Conservation (phyloP, 2,797 vertebrate genomes). For the Liparis tanakae region DNA sequence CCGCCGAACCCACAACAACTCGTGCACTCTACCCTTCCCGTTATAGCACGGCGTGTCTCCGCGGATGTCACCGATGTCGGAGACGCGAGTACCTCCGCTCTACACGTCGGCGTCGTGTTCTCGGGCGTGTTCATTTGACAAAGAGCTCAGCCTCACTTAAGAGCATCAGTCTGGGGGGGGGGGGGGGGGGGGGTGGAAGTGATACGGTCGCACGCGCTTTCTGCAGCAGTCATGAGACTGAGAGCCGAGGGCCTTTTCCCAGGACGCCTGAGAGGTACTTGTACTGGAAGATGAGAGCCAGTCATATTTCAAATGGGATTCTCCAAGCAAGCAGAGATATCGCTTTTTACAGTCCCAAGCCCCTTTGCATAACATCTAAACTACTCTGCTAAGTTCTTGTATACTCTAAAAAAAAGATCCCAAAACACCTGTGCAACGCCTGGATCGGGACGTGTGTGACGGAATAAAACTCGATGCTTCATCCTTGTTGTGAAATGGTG, state of each 20-base stretch:
- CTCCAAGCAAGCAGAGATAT: background rate
- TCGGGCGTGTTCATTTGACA: slow-evolving; percentile 28
- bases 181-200: slow-evolving; percentile 3
- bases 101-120: slow-evolving; percentile 42
- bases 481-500: background rate
- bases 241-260: slow-evolving; percentile 40
- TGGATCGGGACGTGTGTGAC: background rate
- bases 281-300: slow-evolving; percentile 27
- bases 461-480: background rate
- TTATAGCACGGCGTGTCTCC: slow-evolving; percentile 25
- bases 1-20: slow-evolving; percentile 36
- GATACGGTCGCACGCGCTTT: slow-evolving; percentile 15
- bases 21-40: slow-evolving; percentile 30
- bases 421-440: background rate
- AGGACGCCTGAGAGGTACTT: slow-evolving; percentile 20
- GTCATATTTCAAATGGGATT: slow-evolving; percentile 21
- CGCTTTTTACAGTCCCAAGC: background rate
- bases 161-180: slow-evolving; percentile 17
- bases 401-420: background rate
- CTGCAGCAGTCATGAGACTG: slow-evolving; percentile 29
- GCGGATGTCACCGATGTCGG: slow-evolving; percentile 19
- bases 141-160: slow-evolving; percentile 31
- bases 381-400: background rate
- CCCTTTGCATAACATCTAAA: background rate
- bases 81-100: slow-evolving; percentile 9